Evolutionary conservation across 2,888 invertebrate genomes (phyloP).

Genomic region (Polyommatus iphigenia): DNA sequence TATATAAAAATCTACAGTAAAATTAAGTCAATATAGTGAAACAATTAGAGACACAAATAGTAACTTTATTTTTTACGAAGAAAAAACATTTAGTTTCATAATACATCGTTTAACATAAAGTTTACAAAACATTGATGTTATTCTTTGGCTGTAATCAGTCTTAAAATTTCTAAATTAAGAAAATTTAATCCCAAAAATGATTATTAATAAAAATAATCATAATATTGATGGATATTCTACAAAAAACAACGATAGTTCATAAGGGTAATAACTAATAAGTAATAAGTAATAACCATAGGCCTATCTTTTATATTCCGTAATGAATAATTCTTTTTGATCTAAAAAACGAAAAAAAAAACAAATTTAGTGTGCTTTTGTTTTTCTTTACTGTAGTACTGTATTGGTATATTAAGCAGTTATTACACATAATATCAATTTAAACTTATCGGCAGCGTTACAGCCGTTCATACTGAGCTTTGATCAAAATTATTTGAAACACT

Average conservation of each 20-base stretch:
- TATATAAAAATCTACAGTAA: too few species aligned
- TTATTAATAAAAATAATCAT: not conserved
- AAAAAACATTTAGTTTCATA: not conserved
- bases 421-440: too few species aligned
- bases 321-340: too few species aligned
- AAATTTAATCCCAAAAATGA: not conserved
- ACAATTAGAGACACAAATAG: not conserved
- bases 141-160: conserved; percentile 27
- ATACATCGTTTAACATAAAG: not conserved
- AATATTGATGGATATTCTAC: not conserved
- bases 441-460: too few species aligned
- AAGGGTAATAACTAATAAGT: not conserved
- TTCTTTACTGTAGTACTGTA: too few species aligned
- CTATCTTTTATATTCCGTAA: not conserved
- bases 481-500: too few species aligned
- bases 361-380: too few species aligned
- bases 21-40: not conserved
- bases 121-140: not conserved
- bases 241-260: too few species aligned
- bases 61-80: not conserved
- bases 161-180: not conserved
- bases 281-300: not conserved
- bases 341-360: too few species aligned
- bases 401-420: too few species aligned
- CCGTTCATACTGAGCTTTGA: too few species aligned